Percentiles rank a stretch among this genome's conserved stretches.
These are phyloP conservation scores for Zelleria hepariella DNA, from an alignment of 2,888 invertebrate species.

Conservation along the genomic window DNA sequence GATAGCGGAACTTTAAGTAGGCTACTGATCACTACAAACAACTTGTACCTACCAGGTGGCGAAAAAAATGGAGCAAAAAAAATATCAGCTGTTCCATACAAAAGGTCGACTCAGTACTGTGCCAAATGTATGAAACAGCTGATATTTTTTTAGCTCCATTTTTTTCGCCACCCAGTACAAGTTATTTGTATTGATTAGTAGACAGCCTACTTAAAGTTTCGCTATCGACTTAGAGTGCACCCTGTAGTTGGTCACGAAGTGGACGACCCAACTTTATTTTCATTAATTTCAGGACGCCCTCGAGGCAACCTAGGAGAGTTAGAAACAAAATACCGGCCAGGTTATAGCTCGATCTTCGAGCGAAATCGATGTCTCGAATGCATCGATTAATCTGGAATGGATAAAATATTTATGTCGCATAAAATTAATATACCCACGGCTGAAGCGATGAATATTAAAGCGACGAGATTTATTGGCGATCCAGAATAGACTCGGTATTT, in stretches of 20 bases:
- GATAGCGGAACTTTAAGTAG: too few relatives aligned
- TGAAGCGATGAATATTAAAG: constrained; percentile 5
- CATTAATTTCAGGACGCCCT: not conserved
- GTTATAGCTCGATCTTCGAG: not conserved
- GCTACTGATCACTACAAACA: too few relatives aligned
- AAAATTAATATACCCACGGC: constrained; percentile 1
- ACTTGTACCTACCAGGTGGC: too few relatives aligned
- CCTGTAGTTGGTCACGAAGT: not conserved
- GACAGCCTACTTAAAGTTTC: too few relatives aligned
- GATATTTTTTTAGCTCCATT: too few relatives aligned
- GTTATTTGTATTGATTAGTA: too few relatives aligned
- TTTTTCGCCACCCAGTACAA: too few relatives aligned
- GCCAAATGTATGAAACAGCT: too few relatives aligned
- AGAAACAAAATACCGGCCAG: not conserved
- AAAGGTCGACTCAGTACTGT: too few relatives aligned
- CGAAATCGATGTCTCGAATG: not conserved
- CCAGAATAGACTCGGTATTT: constrained; percentile 9
- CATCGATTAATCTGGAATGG: constrained; percentile 1
- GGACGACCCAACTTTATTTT: not conserved
- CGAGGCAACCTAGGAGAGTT: not conserved
- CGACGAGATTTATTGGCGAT: constrained; percentile 37
- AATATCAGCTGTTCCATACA: too few relatives aligned
- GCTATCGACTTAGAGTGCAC: too few relatives aligned
- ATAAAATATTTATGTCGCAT: constrained; percentile 6
- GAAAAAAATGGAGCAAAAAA: too few relatives aligned